Evolutionary conservation across 1,140 invertebrate species (phyloP).

Genomic region (Polypedilum vanderplanki): DNA sequence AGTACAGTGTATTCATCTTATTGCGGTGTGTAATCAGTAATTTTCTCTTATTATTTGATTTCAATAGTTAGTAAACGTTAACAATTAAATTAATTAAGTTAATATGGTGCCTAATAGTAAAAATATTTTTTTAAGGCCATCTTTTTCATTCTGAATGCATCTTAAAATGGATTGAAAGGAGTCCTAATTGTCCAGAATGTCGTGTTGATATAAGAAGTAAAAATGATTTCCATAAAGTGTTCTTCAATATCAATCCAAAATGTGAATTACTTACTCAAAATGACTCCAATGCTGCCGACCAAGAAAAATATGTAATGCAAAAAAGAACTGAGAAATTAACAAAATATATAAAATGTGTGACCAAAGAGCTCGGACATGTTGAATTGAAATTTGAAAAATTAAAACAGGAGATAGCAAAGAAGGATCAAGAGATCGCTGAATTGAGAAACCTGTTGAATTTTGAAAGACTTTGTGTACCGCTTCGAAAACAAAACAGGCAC

Average conservation of each 20-base stretch:
- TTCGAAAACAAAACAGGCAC: not conserved
- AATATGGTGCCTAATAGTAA: too few species aligned
- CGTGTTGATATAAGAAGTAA: not conserved
- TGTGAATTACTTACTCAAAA: not conserved
- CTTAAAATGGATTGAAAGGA: not conserved
- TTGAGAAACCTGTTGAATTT: constrained; percentile 23
- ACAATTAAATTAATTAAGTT: too few species aligned
- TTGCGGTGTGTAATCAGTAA: not conserved
- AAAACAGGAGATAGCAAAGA: constrained; percentile 1
- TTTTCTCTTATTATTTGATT: too few species aligned
- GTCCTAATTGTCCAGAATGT: not conserved
- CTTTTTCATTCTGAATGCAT: not conserved
- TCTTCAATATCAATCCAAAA: not conserved
- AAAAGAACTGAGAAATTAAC: constrained; percentile 8
- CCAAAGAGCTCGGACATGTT: constrained; percentile 15
- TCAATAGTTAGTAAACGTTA: too few species aligned
- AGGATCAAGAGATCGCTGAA: not conserved
- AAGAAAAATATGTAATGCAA: not conserved
- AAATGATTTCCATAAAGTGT: not conserved
- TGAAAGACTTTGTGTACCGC: not conserved
- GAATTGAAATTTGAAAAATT: constrained; percentile 20
- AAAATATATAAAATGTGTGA: constrained; percentile 8
- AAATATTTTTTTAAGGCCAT: not conserved
- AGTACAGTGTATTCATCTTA: not conserved
- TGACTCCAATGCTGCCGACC: not conserved